Base-by-base conservation (phyloP, 2,888 invertebrate genomes). In the Watsonalla binaria region DNA sequence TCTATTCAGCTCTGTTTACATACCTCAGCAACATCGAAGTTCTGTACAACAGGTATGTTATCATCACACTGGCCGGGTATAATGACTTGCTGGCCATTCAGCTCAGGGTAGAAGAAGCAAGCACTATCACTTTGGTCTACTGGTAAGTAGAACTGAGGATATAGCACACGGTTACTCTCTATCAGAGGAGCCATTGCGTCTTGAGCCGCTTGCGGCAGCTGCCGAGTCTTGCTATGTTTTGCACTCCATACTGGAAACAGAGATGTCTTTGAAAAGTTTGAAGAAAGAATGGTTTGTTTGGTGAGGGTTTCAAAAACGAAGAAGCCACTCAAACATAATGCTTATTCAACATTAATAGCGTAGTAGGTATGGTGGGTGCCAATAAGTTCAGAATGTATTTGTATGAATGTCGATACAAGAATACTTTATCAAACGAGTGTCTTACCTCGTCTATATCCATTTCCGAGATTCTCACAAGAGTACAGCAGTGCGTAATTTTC, bases 91-190 rank as follows among this genome's bases (percentile, higher is more conserved):
- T 70, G 61, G 0, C 74, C 80, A 0, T 69, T 61, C 6, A 65
- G 62, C 2, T 57, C 63, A 0, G 88, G 89, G 58, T 88, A 88
- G 66, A 86, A 75, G 84, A 89, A 89, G 66, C 90, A 90, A 13
- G 78, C 76, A 0, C 42, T 56, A 51, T 82, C 77, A 5, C 56
- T 68, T 61, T 86, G 86, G 58, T 75, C 60, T 0, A 84, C 82
- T 0, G 58, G 11, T 35, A 66, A 59, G 61, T 79, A 88, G 63
- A 85, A 79, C 11, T 79, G 67, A 0, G 62, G 46, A 53, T 76
- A 60, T 0, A 89, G 71, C 0, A 82, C 71, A 9, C 64, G 59
- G 58, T 75, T 83, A 53, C 51, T 55, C 0, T 58, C 58, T 6
- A 88, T 81, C 0, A 68, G 34, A 0, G 67, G 53, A 0, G 65